Evolutionary conservation across 2,888 invertebrate species (phyloP).

Genomic region (Autographa pulchrina): DNA sequence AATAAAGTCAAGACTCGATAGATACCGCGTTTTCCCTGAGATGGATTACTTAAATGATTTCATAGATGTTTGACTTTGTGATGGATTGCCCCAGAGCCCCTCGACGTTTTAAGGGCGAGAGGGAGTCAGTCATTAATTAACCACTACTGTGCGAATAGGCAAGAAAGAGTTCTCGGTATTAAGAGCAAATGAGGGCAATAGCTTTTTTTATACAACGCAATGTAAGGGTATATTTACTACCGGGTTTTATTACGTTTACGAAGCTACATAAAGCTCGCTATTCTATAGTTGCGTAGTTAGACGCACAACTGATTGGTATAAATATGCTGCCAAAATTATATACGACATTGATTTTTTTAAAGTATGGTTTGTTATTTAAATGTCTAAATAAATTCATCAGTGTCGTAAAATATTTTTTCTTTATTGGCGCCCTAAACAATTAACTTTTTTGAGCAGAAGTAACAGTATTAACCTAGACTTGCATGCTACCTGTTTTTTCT

Average conservation of each 20-base stretch:
- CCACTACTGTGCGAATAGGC: conserved; percentile 32
- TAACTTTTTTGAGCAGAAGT: too few species aligned
- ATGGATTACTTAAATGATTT: conserved; percentile 71
- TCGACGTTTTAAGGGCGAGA: conserved; percentile 54
- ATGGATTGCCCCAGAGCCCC: conserved; percentile 65
- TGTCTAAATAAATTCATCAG: too few species aligned
- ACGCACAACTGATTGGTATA: not conserved
- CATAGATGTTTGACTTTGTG: conserved; percentile 74
- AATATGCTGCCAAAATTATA: not conserved
- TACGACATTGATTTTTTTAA: too few species aligned
- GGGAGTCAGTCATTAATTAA: conserved; percentile 61
- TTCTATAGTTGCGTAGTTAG: conserved; percentile 6
- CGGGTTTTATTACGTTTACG: conserved; percentile 35
- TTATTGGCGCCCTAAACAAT: too few species aligned
- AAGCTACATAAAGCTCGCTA: conserved; percentile 15
- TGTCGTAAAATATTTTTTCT: too few species aligned
- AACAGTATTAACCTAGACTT: too few species aligned
- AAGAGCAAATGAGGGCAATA: conserved; percentile 30
- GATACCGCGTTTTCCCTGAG: conserved; percentile 53
- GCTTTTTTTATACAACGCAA: conserved; percentile 18
- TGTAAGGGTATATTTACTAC: conserved; percentile 18
- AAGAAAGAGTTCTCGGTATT: conserved; percentile 41
- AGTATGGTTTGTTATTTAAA: too few species aligned
- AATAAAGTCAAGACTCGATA: conserved; percentile 25
- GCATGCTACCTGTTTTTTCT: too few species aligned